Conservation (phyloP, 2,888 invertebrate species). For the Pseudococcus viburni region DNA sequence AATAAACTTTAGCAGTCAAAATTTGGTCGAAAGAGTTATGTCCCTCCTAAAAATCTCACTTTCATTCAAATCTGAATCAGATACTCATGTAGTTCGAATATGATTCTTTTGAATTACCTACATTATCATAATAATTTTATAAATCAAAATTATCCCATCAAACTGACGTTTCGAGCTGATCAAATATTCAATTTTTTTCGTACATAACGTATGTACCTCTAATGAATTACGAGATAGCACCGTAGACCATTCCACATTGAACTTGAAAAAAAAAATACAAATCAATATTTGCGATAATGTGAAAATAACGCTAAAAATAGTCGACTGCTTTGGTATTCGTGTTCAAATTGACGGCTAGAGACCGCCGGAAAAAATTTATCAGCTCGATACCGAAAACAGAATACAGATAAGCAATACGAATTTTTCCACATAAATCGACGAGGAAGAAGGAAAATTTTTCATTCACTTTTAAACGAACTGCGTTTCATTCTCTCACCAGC, state of each 20-base stretch:
- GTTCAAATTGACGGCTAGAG: no score
- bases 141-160: neutral
- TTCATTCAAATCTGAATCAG: no score
- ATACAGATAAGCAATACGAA: no score
- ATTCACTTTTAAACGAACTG: neutral
- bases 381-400: no score
- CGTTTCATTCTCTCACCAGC: neutral
- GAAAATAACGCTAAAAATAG: neutral
- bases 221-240: neutral
- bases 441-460: neutral
- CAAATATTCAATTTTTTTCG: constrained; percentile 1
- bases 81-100: no score
- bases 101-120: no score
- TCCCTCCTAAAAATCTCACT: no score
- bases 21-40: no score
- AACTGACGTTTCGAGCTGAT: neutral
- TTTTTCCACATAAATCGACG: neutral
- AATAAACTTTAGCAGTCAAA: no score
- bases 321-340: neutral
- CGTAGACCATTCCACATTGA: neutral
- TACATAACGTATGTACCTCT: neutral
- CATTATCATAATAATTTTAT: no score
- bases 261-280: neutral
- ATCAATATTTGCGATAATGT: neutral
- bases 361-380: no score